Evolutionary conservation across 2,888 invertebrate species (phyloP).

Genomic region (Ochropleura leucogaster): DNA sequence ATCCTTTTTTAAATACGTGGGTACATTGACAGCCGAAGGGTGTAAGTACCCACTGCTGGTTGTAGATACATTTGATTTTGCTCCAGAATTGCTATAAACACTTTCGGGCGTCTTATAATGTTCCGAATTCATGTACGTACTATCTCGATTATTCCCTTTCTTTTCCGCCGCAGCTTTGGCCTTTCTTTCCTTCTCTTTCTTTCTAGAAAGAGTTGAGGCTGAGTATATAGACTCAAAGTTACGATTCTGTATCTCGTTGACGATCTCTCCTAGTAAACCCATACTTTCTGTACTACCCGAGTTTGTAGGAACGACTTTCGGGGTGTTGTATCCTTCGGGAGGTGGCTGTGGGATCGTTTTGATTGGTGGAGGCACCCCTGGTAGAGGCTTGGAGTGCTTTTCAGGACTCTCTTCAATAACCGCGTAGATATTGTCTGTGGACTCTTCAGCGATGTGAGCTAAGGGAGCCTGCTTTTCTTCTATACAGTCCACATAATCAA

Average conservation of each 20-base stretch:
- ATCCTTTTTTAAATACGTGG: conserved; percentile 82
- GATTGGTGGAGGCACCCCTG: conserved; percentile 79
- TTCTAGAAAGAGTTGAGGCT: conserved; percentile 92
- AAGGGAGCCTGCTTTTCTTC: conserved; percentile 92
- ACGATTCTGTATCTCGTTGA: conserved; percentile 96
- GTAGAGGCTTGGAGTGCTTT: conserved; percentile 82
- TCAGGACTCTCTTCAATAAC: conserved; percentile 95
- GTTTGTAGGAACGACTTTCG: conserved; percentile 82
- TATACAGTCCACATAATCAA: conserved; percentile 95
- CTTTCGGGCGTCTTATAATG: conserved; percentile 91
- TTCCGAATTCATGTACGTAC: conserved; percentile 92
- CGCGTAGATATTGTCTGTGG: conserved; percentile 95
- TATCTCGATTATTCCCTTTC: conserved; percentile 77
- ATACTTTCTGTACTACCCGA: conserved; percentile 92
- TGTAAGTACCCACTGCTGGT: conserved; percentile 94
- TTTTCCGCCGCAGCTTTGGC: conserved; percentile 72
- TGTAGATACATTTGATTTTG: conserved; percentile 90
- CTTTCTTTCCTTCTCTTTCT: conserved; percentile 86
- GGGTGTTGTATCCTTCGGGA: conserved; percentile 87
- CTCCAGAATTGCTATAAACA: conserved; percentile 92
- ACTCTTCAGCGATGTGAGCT: conserved; percentile 92
- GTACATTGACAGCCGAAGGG: conserved; percentile 93
- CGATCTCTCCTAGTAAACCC: conserved; percentile 96
- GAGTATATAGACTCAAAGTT: conserved; percentile 97
- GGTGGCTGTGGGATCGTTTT: conserved; percentile 83